phyloP scores from a whole-genome alignment of 2,113 vertebrate species.

The Verasper variegatus region DNA sequence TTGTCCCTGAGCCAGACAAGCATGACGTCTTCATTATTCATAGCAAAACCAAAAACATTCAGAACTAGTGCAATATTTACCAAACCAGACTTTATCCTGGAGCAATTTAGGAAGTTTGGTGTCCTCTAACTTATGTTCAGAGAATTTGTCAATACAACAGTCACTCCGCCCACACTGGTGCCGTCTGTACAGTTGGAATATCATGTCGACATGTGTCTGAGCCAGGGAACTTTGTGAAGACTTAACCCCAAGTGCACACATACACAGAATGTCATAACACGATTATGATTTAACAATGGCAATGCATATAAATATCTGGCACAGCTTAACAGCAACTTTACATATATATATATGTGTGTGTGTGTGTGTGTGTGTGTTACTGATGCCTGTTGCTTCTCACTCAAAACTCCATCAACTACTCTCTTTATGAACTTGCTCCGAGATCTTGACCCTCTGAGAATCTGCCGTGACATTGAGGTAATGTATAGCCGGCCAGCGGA shows the following conservation, averaged over 20 bases:
- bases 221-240: not conserved
- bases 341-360: too few species aligned
- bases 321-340: not conserved
- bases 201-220: not conserved
- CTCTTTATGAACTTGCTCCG: not conserved
- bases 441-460: conserved; percentile 11
- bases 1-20: conserved; percentile 34
- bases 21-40: conserved; percentile 45
- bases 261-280: not conserved
- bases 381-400: not conserved
- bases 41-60: conserved; percentile 10
- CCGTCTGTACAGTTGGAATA: not conserved
- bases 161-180: conserved; percentile 17
- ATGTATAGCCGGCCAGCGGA: conserved; percentile 7
- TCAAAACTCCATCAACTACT: not conserved
- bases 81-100: conserved; percentile 9
- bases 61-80: conserved; percentile 36
- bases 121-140: conserved; percentile 8
- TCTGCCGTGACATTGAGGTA: conserved; percentile 18
- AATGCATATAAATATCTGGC: not conserved
- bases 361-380: too few species aligned
- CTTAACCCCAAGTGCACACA: not conserved
- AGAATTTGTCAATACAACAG: conserved; percentile 24
- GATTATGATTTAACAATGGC: not conserved
- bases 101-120: conserved; percentile 23